These are phyloP conservation scores for Drosophila cognata DNA, from an alignment of 2,888 invertebrate species.

Conservation along the genomic window DNA sequence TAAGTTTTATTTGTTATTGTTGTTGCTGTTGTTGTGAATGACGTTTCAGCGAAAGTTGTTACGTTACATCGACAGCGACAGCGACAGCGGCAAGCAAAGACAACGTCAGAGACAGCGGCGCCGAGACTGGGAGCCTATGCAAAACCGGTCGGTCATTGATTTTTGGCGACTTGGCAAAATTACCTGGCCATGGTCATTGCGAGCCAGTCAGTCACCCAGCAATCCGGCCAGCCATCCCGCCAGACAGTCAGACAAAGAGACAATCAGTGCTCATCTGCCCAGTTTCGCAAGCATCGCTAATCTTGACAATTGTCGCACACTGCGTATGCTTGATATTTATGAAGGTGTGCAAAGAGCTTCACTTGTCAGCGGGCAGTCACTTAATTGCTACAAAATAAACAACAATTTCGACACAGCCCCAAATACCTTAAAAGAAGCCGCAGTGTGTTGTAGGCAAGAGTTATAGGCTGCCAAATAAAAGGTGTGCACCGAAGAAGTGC, in stretches of 20 bases:
- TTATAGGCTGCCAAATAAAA: not conserved
- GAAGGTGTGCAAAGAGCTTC: slow-evolving; percentile 39
- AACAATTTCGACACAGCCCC: slow-evolving; percentile 1
- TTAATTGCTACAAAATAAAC: slow-evolving; percentile 33
- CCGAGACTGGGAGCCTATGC: slow-evolving; percentile 72
- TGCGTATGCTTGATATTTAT: slow-evolving; percentile 67
- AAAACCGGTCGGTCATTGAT: slow-evolving; percentile 79
- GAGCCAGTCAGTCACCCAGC: slow-evolving; percentile 52
- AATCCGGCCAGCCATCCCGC: slow-evolving; percentile 37
- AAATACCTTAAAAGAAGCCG: slow-evolving; percentile 9
- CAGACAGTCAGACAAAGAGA: slow-evolving; percentile 8
- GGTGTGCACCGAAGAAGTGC: not conserved
- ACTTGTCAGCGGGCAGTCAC: slow-evolving; percentile 29
- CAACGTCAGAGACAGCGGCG: slow-evolving; percentile 16
- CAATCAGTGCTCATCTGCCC: slow-evolving; percentile 9
- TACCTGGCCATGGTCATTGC: slow-evolving; percentile 71
- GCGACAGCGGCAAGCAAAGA: slow-evolving; percentile 29
- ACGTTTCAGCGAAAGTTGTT: slow-evolving; percentile 80
- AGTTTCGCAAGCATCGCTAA: slow-evolving; percentile 50
- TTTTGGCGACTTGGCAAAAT: slow-evolving; percentile 76
- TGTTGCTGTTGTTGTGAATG: slow-evolving; percentile 60
- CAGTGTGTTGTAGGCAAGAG: not conserved
- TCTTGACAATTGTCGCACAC: slow-evolving; percentile 60
- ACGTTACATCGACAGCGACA: slow-evolving; percentile 76
- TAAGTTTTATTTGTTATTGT: slow-evolving; percentile 23